Evolutionary conservation across 2,113 vertebrate species (phyloP).

Genomic region (Entelurus aequoreus): DNA sequence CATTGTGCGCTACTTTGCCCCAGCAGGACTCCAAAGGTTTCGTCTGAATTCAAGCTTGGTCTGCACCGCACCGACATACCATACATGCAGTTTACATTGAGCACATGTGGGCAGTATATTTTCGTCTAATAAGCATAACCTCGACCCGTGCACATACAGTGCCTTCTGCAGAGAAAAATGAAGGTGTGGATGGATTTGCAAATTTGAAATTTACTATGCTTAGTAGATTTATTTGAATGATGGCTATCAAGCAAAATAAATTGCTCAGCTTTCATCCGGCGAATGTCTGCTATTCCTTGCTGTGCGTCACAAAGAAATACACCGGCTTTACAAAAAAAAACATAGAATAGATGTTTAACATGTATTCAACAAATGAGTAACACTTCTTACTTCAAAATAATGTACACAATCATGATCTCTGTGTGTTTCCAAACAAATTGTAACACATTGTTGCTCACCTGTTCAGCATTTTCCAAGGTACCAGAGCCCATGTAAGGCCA

Average conservation of each 20-base stretch:
- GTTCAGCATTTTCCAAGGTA: slow-evolving; percentile 44
- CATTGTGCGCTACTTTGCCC: slow-evolving; percentile 13
- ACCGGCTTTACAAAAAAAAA: neutral
- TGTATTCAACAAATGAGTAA: neutral
- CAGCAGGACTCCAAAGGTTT: slow-evolving; percentile 17
- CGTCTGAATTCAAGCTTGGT: slow-evolving; percentile 20
- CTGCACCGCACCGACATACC: slow-evolving; percentile 1
- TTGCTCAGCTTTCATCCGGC: slow-evolving; percentile 24
- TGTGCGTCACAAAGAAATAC: slow-evolving; percentile 25
- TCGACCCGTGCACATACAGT: slow-evolving; percentile 12
- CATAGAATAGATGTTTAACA: neutral
- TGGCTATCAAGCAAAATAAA: slow-evolving; percentile 29
- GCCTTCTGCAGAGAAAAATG: slow-evolving; percentile 16
- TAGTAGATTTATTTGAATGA: slow-evolving; percentile 29
- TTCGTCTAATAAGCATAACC: slow-evolving; percentile 26
- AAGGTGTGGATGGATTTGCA: slow-evolving; percentile 17
- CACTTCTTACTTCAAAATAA: neutral
- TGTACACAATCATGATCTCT: slow-evolving; percentile 5
- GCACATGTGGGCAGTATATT: slow-evolving; percentile 9
- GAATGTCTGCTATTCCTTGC: slow-evolving; percentile 27
- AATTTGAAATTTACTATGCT: slow-evolving; percentile 21
- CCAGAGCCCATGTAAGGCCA: slow-evolving; percentile 19
- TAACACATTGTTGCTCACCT: slow-evolving; percentile 36
- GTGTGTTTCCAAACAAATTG: slow-evolving; percentile 9
- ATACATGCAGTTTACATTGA: neutral